phyloP scores from a whole-genome alignment of 2,797 vertebrate genomes.

The Synaphobranchus kaupii region DNA sequence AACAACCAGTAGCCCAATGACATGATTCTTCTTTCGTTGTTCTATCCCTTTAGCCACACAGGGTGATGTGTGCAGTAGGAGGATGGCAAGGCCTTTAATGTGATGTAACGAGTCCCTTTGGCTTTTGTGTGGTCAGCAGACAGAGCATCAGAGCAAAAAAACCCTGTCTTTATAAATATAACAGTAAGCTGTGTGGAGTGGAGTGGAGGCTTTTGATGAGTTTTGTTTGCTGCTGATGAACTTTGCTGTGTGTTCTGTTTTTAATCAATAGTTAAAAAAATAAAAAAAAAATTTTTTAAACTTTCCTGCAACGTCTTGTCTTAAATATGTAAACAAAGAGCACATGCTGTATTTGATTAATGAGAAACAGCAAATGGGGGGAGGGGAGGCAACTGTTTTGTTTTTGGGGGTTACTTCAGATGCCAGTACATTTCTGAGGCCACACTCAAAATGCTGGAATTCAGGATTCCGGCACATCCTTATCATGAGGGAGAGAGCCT shows the following conservation, averaged over 20 bases:
- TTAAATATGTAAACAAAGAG: slow-evolving; percentile 16
- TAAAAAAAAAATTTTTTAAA: too few relatives aligned
- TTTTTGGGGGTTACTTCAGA: not conserved
- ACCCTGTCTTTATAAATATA: not conserved
- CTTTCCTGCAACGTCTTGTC: not conserved
- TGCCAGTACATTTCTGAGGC: not conserved
- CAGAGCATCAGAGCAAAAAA: not conserved
- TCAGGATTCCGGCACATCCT: slow-evolving; percentile 29
- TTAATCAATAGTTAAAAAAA: too few relatives aligned
- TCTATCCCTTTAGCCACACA: not conserved
- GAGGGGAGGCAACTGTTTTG: not conserved
- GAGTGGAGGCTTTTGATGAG: not conserved
- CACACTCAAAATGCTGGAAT: not conserved
- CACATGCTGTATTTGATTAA: slow-evolving; percentile 14
- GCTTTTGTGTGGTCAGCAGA: not conserved
- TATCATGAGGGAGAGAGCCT: not conserved
- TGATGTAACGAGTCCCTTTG: not conserved
- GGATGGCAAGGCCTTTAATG: not conserved
- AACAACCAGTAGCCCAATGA: not conserved
- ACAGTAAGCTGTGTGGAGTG: not conserved
- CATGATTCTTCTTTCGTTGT: not conserved
- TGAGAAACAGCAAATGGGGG: not conserved
- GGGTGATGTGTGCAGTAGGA: not conserved
- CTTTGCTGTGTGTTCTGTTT: not conserved
- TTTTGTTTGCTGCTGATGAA: not conserved